Conservation (phyloP, 2,113 vertebrate genomes). For the Podarcis raffonei region DNA sequence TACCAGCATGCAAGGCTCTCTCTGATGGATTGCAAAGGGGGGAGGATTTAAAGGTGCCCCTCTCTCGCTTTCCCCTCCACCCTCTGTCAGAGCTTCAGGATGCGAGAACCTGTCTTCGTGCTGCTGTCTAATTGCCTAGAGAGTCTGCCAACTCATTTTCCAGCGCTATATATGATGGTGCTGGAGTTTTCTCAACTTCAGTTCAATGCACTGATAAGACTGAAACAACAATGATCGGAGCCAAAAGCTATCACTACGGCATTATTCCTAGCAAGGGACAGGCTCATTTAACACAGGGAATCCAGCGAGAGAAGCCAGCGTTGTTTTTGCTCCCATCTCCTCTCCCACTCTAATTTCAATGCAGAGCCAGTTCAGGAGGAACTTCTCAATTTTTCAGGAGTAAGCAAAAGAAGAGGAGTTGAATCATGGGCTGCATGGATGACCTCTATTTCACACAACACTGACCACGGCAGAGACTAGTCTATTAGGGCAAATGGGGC, state of each 20-base stretch:
- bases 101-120: not conserved
- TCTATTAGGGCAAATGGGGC: too few species aligned
- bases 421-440: not conserved
- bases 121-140: slow-evolving; percentile 19
- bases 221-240: not conserved
- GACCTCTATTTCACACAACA: not conserved
- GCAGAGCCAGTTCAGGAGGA: not conserved
- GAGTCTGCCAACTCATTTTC: slow-evolving; percentile 31
- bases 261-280: not conserved
- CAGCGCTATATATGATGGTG: slow-evolving; percentile 1
- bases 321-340: not conserved
- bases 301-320: not conserved
- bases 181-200: not conserved
- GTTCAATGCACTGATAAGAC: not conserved
- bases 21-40: slow-evolving; percentile 31
- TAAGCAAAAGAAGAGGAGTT: not conserved
- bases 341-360: not conserved
- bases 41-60: not conserved
- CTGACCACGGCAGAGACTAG: not conserved
- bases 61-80: not conserved
- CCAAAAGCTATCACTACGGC: slow-evolving; percentile 23
- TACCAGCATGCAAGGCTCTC: slow-evolving; percentile 7
- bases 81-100: slow-evolving; percentile 7
- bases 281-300: slow-evolving; percentile 6
- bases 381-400: not conserved